Evolutionary conservation across 1,140 invertebrate species (phyloP).

Genomic region (Hesperophylax magnus): DNA sequence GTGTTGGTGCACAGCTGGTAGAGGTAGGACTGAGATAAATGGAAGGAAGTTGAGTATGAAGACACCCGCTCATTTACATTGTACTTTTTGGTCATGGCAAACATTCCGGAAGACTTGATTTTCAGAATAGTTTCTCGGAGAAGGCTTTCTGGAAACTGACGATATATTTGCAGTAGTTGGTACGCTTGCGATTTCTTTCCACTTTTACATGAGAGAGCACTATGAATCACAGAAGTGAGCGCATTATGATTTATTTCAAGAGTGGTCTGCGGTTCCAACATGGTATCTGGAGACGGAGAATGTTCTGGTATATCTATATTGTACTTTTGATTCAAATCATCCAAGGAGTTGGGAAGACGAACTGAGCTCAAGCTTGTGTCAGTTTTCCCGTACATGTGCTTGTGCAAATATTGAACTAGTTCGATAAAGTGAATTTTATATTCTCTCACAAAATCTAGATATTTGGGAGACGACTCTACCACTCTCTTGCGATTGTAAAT

Average conservation of each 20-base stretch:
- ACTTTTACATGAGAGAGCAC: constrained; percentile 72
- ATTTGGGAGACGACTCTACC: constrained; percentile 1
- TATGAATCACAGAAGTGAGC: constrained; percentile 67
- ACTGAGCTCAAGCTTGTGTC: neutral
- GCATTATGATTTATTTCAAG: constrained; percentile 9
- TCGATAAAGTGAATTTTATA: constrained; percentile 53
- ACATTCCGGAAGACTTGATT: constrained; percentile 71
- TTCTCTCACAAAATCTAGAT: constrained; percentile 24
- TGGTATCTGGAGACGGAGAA: neutral
- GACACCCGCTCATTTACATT: constrained; percentile 10
- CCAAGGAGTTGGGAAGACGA: constrained; percentile 36
- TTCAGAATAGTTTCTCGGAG: constrained; percentile 71
- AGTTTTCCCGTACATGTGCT: constrained; percentile 26
- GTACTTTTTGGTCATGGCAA: constrained; percentile 67
- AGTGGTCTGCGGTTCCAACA: neutral
- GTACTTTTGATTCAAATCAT: constrained; percentile 34
- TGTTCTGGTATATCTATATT: constrained; percentile 1
- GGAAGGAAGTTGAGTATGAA: constrained; percentile 30
- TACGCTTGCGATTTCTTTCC: constrained; percentile 73
- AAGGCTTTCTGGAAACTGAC: constrained; percentile 75
- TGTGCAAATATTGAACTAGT: constrained; percentile 45
- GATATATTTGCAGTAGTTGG: constrained; percentile 76
- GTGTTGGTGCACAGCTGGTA: constrained; percentile 17
- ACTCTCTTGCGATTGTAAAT: constrained; percentile 19
- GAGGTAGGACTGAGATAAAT: constrained; percentile 44